Conservation (phyloP, 2,888 invertebrate species). For the Zaprionus bogoriensis region DNA sequence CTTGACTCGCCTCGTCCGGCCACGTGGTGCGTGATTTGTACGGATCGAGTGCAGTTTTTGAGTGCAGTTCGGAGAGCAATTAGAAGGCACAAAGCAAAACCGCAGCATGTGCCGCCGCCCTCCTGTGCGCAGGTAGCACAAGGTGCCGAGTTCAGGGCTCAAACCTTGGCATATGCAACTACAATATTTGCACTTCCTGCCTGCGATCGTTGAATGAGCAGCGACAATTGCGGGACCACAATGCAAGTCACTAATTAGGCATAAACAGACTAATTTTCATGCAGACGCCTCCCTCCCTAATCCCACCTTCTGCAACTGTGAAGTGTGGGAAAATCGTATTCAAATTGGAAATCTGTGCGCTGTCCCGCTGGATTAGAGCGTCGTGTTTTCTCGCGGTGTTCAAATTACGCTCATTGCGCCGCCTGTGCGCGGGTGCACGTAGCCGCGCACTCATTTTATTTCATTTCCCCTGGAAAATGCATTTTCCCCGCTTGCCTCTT, state of each 20-base stretch:
- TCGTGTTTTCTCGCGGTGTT: slow-evolving; percentile 77
- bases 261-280: slow-evolving; percentile 74
- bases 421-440: slow-evolving; percentile 58
- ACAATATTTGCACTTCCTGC: slow-evolving; percentile 63
- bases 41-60: too few species aligned
- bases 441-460: neutral
- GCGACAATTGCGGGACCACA: slow-evolving; percentile 42
- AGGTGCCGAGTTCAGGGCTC: slow-evolving; percentile 40
- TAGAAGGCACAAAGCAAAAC: slow-evolving; percentile 56
- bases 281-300: neutral
- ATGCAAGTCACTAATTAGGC: slow-evolving; percentile 74
- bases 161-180: slow-evolving; percentile 30
- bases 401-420: slow-evolving; percentile 70
- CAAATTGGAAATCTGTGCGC: slow-evolving; percentile 62
- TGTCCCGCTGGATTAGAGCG: slow-evolving; percentile 54
- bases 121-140: slow-evolving; percentile 30
- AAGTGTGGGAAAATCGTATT: slow-evolving; percentile 60
- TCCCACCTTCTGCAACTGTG: slow-evolving; percentile 8
- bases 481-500: slow-evolving; percentile 48
- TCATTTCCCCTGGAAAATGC: slow-evolving; percentile 47
- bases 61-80: slow-evolving; percentile 57
- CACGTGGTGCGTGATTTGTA: slow-evolving; percentile 58
- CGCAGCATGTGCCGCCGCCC: slow-evolving; percentile 67
- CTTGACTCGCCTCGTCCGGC: slow-evolving; percentile 62
- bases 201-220: neutral